Evolutionary conservation across 2,797 vertebrate genomes (phyloP).

Genomic region (Catostomus latipinnis): DNA sequence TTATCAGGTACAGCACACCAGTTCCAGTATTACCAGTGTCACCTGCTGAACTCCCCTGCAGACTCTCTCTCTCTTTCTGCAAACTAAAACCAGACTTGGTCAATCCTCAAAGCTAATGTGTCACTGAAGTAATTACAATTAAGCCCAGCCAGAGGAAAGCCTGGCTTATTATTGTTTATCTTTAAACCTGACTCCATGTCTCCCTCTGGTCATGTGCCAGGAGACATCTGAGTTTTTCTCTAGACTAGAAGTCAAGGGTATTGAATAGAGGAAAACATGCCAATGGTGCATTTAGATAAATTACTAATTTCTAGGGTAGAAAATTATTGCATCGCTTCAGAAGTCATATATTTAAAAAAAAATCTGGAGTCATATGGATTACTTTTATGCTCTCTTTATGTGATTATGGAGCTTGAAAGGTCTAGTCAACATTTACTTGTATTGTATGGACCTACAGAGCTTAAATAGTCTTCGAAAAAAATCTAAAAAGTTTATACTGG

Average conservation of each 20-base stretch:
- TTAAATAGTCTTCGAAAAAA: too few species aligned
- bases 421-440: too few species aligned
- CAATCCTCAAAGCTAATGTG: slow-evolving; percentile 58
- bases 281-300: not conserved
- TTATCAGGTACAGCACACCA: slow-evolving; percentile 15
- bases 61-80: slow-evolving; percentile 21
- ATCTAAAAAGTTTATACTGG: too few species aligned
- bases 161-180: slow-evolving; percentile 64
- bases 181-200: slow-evolving; percentile 57
- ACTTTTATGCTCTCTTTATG: too few species aligned
- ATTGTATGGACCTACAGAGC: too few species aligned
- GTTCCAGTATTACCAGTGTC: slow-evolving; percentile 34
- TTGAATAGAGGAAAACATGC: slow-evolving; percentile 22
- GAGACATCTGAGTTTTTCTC: slow-evolving; percentile 20
- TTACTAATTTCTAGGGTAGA: not conserved
- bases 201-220: slow-evolving; percentile 47
- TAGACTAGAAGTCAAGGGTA: slow-evolving; percentile 35
- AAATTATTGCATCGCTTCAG: not conserved
- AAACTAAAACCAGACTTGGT: slow-evolving; percentile 55
- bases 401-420: too few species aligned
- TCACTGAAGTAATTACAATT: slow-evolving; percentile 63
- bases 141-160: slow-evolving; percentile 56
- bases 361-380: too few species aligned
- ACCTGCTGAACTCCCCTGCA: slow-evolving; percentile 29
- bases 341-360: too few species aligned